phyloP scores from a whole-genome alignment of 1,140 invertebrate species.

The Ditylenchus dipsaci region DNA sequence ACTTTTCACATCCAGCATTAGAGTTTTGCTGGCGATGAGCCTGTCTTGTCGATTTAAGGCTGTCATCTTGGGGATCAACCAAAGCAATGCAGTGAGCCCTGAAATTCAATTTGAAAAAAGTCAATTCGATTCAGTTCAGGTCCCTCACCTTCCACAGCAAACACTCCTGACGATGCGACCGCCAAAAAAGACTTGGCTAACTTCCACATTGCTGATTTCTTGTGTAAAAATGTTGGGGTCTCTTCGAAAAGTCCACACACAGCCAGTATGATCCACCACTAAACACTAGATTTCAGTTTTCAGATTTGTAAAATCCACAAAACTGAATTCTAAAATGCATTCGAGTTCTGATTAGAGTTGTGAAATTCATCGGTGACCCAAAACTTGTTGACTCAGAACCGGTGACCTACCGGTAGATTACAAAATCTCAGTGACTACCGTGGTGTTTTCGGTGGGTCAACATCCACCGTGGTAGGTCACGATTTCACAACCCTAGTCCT shows the following conservation, averaged over 20 bases:
- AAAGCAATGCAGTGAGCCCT: conserved; percentile 6
- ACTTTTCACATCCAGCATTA: not conserved
- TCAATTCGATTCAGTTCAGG: not conserved
- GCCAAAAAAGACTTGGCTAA: not conserved
- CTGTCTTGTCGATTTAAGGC: not conserved
- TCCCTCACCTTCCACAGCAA: not conserved
- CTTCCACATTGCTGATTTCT: not conserved
- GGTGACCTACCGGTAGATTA: no score
- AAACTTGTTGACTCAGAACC: no score
- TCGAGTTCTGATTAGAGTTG: no score
- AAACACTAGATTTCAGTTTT: no score
- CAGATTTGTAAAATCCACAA: no score
- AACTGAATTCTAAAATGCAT: no score
- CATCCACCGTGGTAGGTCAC: no score
- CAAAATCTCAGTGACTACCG: no score
- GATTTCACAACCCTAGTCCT: no score
- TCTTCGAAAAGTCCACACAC: not conserved
- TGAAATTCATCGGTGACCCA: no score
- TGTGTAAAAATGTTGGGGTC: not conserved
- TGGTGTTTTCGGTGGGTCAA: no score
- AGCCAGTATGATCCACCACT: not conserved
- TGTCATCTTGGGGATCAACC: not conserved
- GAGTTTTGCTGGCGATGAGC: not conserved
- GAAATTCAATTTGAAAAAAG: not conserved
- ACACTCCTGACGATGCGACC: not conserved